Percentiles rank a stretch among this genome's conserved stretches.
Evolutionary conservation across 2,113 vertebrate genomes (phyloP).

Genomic region (Neolamprologus toae): DNA sequence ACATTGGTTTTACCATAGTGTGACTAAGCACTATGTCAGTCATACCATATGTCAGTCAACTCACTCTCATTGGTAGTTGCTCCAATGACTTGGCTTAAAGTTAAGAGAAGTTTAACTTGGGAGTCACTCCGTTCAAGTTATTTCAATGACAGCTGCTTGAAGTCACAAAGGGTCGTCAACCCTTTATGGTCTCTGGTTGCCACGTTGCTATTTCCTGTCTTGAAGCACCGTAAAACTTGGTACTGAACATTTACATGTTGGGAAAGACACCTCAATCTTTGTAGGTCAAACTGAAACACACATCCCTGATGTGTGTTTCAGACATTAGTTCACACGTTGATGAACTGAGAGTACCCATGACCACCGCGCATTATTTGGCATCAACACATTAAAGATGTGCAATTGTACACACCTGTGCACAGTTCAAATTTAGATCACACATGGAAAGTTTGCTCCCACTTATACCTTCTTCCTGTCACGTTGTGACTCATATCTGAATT

Average conservation of each 20-base stretch:
- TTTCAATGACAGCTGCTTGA: not conserved
- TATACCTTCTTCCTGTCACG: rapidly evolving
- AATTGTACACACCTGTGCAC: not conserved
- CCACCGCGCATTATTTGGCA: not conserved
- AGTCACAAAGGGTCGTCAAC: not conserved
- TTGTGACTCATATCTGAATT: not conserved
- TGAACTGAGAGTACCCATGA: not conserved
- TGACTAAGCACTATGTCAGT: not conserved
- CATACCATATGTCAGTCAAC: not conserved
- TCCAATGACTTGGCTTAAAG: not conserved
- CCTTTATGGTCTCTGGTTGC: not conserved
- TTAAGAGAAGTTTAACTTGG: not conserved
- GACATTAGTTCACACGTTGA: not conserved
- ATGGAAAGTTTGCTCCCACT: not conserved
- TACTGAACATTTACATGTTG: rapidly evolving
- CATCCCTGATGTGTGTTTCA: not conserved
- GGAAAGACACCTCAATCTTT: no score
- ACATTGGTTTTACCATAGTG: not conserved
- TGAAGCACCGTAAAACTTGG: rapidly evolving
- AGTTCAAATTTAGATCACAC: not conserved
- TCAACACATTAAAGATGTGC: not conserved
- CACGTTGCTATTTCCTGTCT: not conserved
- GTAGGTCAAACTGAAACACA: not conserved
- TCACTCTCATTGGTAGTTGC: not conserved
- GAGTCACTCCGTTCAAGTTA: not conserved